A percentile compares a stretch with the other conserved stretches of the same genome.
Evolutionary conservation across 1,140 invertebrate genomes (phyloP).

Genomic region (Helicoverpa zea): DNA sequence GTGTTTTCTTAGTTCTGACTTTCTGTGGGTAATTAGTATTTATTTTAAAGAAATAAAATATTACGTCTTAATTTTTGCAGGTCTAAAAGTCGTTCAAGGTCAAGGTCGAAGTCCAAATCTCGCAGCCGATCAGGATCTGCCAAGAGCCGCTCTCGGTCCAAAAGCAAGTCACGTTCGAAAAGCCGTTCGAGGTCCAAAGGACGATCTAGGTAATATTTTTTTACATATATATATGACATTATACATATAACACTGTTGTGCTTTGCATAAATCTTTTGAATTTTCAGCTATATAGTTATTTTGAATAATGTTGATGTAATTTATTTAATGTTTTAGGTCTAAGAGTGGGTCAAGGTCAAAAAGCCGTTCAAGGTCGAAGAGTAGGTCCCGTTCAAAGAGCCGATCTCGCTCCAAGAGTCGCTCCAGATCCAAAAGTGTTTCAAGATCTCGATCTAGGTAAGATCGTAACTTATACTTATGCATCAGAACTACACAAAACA

Average conservation of each 20-base stretch:
- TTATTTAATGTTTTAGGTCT: neutral
- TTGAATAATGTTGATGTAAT: too few relatives aligned
- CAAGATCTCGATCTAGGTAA: constrained; percentile 55
- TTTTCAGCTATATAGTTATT: too few relatives aligned
- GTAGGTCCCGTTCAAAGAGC: constrained; percentile 82
- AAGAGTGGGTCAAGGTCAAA: constrained; percentile 71
- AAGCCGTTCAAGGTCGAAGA: constrained; percentile 82
- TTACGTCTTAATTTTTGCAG: neutral
- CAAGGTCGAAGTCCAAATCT: constrained; percentile 68
- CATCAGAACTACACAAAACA: too few relatives aligned
- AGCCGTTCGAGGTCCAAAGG: constrained; percentile 74
- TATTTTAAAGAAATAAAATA: too few relatives aligned
- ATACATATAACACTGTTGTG: too few relatives aligned
- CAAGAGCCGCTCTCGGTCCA: constrained; percentile 76
- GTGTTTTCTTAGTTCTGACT: too few relatives aligned
- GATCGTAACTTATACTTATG: too few relatives aligned
- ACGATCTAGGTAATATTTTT: constrained; percentile 69
- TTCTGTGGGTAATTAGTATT: too few relatives aligned
- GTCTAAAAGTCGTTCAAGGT: constrained; percentile 55
- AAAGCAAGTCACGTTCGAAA: constrained; percentile 62
- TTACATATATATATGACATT: too few relatives aligned
- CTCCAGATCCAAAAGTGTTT: constrained; percentile 71
- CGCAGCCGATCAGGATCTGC: constrained; percentile 73
- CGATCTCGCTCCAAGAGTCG: constrained; percentile 81
- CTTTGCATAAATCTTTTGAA: too few relatives aligned